Conservation (phyloP, 2,797 vertebrate species). For the Amblyopsis hoosieri region DNA sequence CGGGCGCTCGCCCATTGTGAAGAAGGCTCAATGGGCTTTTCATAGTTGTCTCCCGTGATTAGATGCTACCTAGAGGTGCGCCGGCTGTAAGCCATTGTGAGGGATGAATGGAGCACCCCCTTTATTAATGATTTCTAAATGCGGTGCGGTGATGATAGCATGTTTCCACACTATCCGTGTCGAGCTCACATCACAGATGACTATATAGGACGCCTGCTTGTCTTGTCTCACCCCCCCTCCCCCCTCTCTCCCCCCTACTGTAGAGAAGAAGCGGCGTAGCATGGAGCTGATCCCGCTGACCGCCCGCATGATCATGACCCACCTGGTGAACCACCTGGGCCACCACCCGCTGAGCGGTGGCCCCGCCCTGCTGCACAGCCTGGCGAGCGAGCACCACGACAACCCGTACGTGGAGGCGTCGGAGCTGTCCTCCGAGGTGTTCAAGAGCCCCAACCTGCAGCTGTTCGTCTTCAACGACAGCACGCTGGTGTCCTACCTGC, state of each 20-base stretch:
- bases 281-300: slow-evolving; percentile 95
- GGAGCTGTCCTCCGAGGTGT: slow-evolving; percentile 93
- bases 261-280: slow-evolving; percentile 89
- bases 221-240: neutral
- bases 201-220: neutral
- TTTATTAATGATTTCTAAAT: slow-evolving; percentile 66
- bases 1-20: slow-evolving; percentile 66
- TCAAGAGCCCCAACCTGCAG: slow-evolving; percentile 95
- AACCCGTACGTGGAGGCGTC: slow-evolving; percentile 89
- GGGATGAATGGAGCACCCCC: slow-evolving; percentile 67
- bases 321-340: slow-evolving; percentile 95
- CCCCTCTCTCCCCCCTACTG: slow-evolving; percentile 6
- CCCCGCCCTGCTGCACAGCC: slow-evolving; percentile 92
- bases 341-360: slow-evolving; percentile 92
- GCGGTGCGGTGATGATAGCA: slow-evolving; percentile 66
- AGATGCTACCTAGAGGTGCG: slow-evolving; percentile 72
- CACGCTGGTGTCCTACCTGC: slow-evolving; percentile 94
- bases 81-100: slow-evolving; percentile 62
- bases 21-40: slow-evolving; percentile 77
- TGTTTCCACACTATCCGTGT: slow-evolving; percentile 44
- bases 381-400: slow-evolving; percentile 94
- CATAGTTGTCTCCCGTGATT: slow-evolving; percentile 77
- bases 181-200: too few species aligned
- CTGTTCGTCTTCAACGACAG: slow-evolving; percentile 97
- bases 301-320: slow-evolving; percentile 94